phyloP scores from a whole-genome alignment of 2,113 vertebrate genomes.

The Vulpes ferrilata region DNA sequence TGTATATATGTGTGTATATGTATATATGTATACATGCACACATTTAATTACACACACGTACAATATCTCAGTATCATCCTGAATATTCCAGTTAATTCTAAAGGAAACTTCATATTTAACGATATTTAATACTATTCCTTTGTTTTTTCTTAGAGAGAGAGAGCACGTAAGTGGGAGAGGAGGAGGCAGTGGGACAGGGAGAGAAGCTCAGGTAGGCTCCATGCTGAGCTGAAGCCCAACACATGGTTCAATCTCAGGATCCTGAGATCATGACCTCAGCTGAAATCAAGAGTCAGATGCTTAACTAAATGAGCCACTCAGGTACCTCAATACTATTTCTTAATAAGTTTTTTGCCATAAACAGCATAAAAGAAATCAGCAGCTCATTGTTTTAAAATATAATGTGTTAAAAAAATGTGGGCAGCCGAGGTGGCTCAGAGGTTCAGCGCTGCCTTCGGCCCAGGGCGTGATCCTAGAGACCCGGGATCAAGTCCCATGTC shows the following conservation, averaged over 20 bases:
- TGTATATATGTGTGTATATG: neutral
- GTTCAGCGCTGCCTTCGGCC: no score
- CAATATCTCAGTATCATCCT: neutral
- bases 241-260: neutral
- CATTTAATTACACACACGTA: neutral
- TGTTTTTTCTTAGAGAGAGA: neutral
- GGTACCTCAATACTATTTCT: slow-evolving; percentile 40
- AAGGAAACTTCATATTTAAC: slow-evolving; percentile 48
- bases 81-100: slow-evolving; percentile 50
- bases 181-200: neutral
- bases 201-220: neutral
- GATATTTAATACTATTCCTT: slow-evolving; percentile 51
- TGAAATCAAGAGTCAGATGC: neutral
- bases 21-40: neutral
- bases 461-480: no score
- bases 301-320: neutral
- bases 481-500: no score
- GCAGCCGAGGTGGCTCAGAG: no score
- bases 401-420: slow-evolving; percentile 47
- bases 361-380: neutral
- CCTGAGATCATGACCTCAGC: neutral
- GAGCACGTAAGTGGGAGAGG: neutral
- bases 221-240: neutral
- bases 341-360: slow-evolving; percentile 10
- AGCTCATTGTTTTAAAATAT: slow-evolving; percentile 25